Conservation (phyloP, 2,888 invertebrate genomes). For the Cantharis flavilabris region DNA sequence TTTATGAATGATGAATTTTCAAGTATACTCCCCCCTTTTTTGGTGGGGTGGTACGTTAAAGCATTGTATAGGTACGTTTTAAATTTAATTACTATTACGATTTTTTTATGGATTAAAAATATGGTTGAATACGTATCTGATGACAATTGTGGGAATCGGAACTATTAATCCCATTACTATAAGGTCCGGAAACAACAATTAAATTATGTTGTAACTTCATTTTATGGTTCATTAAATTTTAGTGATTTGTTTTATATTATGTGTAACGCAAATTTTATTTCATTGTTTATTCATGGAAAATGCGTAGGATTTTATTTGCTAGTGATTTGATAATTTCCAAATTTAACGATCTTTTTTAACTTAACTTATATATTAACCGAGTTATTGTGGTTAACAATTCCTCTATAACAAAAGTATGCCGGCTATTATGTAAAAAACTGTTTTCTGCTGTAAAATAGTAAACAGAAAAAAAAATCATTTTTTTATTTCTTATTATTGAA, state of each 20-base stretch:
- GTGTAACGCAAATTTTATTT: background rate
- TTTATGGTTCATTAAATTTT: conserved; percentile 32
- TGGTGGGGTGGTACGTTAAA: conserved; percentile 20
- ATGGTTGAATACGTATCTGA: conserved; percentile 12
- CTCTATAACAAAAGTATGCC: too few relatives aligned
- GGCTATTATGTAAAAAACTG: too few relatives aligned
- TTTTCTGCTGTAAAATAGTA: too few relatives aligned
- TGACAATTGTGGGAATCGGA: conserved; percentile 26
- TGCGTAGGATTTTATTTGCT: background rate
- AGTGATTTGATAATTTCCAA: too few relatives aligned
- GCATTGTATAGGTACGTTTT: background rate
- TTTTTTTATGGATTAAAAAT: conserved; percentile 13
- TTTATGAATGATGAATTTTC: conserved; percentile 41
- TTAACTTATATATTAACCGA: too few relatives aligned
- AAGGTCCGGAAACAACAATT: conserved; percentile 23
- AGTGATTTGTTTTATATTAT: conserved; percentile 2
- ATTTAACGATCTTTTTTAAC: too few relatives aligned
- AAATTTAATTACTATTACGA: background rate
- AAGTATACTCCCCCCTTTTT: conserved; percentile 23
- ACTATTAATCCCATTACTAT: conserved; percentile 23
- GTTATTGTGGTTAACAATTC: too few relatives aligned
- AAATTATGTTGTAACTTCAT: conserved; percentile 16
- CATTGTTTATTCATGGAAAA: background rate
- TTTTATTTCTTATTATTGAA: too few relatives aligned
- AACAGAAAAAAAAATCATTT: too few relatives aligned